A percentile compares a stretch with the other conserved stretches of the same genome.
These are phyloP conservation scores for Dolichoris vasculosae DNA, from an alignment of 1,140 invertebrate genomes.

Conservation along the genomic window DNA sequence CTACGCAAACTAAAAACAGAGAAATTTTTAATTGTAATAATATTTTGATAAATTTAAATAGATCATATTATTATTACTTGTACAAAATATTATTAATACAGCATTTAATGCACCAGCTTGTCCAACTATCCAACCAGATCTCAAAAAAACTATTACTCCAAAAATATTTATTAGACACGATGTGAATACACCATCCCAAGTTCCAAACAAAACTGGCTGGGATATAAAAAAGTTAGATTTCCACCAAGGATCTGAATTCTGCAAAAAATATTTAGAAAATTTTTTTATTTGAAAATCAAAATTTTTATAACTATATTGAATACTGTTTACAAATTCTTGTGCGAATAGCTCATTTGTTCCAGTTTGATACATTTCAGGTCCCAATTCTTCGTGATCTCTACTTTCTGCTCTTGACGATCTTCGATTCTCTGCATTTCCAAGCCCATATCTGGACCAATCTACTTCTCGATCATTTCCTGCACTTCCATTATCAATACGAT, in stretches of 20 bases:
- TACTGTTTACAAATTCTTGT: slow-evolving; percentile 83
- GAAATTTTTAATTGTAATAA: slow-evolving; percentile 28
- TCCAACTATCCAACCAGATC: slow-evolving; percentile 97
- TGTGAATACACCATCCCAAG: slow-evolving; percentile 98
- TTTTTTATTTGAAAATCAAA: background rate
- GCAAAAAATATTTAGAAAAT: slow-evolving; percentile 57
- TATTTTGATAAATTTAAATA: slow-evolving; percentile 16
- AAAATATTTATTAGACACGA: slow-evolving; percentile 97
- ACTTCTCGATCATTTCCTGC: slow-evolving; percentile 62
- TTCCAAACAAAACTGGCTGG: slow-evolving; percentile 95
- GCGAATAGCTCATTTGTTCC: slow-evolving; percentile 91
- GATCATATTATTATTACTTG: slow-evolving; percentile 76
- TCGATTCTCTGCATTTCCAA: slow-evolving; percentile 71
- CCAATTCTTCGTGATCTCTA: slow-evolving; percentile 83
- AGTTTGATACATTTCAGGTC: slow-evolving; percentile 85
- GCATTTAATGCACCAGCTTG: slow-evolving; percentile 94
- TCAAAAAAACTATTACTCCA: slow-evolving; percentile 96
- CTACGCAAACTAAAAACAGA: slow-evolving; percentile 82
- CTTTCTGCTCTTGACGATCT: slow-evolving; percentile 74
- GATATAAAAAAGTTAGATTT: slow-evolving; percentile 95
- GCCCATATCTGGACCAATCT: slow-evolving; percentile 77
- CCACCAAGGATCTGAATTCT: slow-evolving; percentile 91
- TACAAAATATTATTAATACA: slow-evolving; percentile 90
- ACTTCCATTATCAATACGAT: slow-evolving; percentile 16
- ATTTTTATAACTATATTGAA: slow-evolving; percentile 32